phyloP scores from a whole-genome alignment of 2,888 invertebrate species.

The Serrognathus titanus region DNA sequence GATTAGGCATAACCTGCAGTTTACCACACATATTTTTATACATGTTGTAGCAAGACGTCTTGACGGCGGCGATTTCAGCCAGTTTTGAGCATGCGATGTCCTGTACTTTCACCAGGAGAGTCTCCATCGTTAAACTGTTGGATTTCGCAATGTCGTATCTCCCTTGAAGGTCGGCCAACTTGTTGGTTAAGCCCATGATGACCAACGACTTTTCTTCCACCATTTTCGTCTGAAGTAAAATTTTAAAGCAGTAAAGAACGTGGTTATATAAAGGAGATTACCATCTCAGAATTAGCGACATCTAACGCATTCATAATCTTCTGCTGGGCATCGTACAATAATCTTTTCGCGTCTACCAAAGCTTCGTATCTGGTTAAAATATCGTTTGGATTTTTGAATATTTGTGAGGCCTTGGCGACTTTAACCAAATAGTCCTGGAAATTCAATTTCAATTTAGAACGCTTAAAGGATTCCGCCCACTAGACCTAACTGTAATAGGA shows the following conservation, averaged over 20 bases:
- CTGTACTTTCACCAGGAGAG: slow-evolving; percentile 8
- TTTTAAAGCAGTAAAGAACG: too few species aligned
- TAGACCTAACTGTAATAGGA: too few species aligned
- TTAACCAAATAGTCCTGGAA: slow-evolving; percentile 56
- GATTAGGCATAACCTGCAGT: background rate
- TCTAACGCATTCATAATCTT: slow-evolving; percentile 57
- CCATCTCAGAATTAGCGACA: slow-evolving; percentile 57
- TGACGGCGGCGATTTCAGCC: slow-evolving; percentile 17
- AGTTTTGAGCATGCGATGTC: slow-evolving; percentile 8
- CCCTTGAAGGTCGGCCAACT: slow-evolving; percentile 58
- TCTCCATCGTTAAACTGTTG: slow-evolving; percentile 60
- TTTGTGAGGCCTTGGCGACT: slow-evolving; percentile 54
- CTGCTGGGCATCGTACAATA: slow-evolving; percentile 56
- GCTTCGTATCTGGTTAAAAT: slow-evolving; percentile 64
- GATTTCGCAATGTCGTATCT: slow-evolving; percentile 59
- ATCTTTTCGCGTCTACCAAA: slow-evolving; percentile 57
- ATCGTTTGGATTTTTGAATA: slow-evolving; percentile 58
- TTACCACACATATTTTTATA: slow-evolving; percentile 23
- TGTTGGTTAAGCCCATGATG: slow-evolving; percentile 63
- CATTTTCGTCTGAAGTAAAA: slow-evolving; percentile 35
- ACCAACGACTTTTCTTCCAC: slow-evolving; percentile 61
- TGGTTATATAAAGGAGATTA: slow-evolving; percentile 27
- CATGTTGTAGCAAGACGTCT: slow-evolving; percentile 15
- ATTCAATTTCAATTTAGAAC: too few species aligned
- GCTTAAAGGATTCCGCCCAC: too few species aligned